Conservation (phyloP, 2,888 invertebrate genomes). For the Heliconius hortense region DNA sequence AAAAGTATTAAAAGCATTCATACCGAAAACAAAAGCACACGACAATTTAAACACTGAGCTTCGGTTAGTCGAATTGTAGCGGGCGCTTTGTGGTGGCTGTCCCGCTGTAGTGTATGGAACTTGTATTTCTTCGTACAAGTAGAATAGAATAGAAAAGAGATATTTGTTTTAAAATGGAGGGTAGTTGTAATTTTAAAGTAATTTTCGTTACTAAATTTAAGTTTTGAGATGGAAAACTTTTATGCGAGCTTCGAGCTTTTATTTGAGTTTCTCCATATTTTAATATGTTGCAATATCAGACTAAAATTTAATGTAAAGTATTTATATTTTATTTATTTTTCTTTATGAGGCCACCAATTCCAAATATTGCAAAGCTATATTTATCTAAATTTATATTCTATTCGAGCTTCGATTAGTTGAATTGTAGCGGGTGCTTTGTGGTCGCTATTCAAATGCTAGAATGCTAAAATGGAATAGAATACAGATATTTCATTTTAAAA, state of each 20-base stretch:
- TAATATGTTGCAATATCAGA: too few species aligned
- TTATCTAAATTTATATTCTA: not conserved
- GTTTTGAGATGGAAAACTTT: not conserved
- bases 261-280: too few species aligned
- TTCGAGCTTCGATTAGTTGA: slow-evolving; percentile 15
- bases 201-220: not conserved
- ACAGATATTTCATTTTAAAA: slow-evolving; percentile 5
- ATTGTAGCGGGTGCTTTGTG: slow-evolving; percentile 20
- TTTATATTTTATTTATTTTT: too few species aligned
- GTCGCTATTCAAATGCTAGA: slow-evolving; percentile 8
- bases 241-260: too few species aligned
- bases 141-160: slow-evolving; percentile 1
- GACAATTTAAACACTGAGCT: slow-evolving; percentile 27
- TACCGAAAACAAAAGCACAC: slow-evolving; percentile 17
- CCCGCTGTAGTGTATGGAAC: not conserved
- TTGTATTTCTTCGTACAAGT: slow-evolving; percentile 3
- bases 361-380: slow-evolving; percentile 25
- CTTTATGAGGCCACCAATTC: not conserved
- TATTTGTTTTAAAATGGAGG: not conserved
- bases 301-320: too few species aligned
- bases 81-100: slow-evolving; percentile 23
- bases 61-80: slow-evolving; percentile 20
- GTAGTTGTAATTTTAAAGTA: not conserved
- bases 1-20: slow-evolving; percentile 12
- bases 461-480: slow-evolving; percentile 1